These are phyloP conservation scores for Cephalotes varians DNA, from an alignment of 2,888 invertebrate species.

Conservation along the genomic window DNA sequence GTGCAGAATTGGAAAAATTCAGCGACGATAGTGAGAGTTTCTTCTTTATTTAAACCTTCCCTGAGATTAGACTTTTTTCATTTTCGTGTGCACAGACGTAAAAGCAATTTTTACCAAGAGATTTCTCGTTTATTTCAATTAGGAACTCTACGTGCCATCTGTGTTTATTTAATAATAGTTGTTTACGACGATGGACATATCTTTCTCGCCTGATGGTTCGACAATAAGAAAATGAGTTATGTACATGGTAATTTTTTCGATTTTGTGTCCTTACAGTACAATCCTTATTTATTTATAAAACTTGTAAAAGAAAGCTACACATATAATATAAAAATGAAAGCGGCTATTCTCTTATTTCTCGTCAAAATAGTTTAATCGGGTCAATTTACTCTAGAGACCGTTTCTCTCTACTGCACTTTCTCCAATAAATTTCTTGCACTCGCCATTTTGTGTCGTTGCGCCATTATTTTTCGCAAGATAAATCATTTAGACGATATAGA, in stretches of 20 bases:
- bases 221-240: background rate
- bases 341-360: background rate
- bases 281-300: background rate
- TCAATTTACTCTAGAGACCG: constrained; percentile 33
- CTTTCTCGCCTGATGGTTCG: background rate
- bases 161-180: background rate
- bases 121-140: background rate
- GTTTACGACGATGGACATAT: background rate
- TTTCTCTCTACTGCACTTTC: constrained; percentile 36
- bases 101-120: background rate
- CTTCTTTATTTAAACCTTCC: background rate
- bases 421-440: constrained; percentile 24
- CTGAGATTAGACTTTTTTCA: background rate
- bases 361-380: constrained; percentile 29
- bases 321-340: background rate
- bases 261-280: background rate
- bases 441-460: background rate
- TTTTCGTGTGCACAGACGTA: background rate
- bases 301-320: background rate
- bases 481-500: background rate
- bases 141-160: background rate
- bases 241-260: background rate
- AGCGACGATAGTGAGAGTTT: background rate
- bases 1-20: background rate
- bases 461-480: background rate